Evolutionary conservation across 2,888 invertebrate genomes (phyloP), one percentile per base, ranked within the genome.

Genomic region (Vesta saturnalis): DNA sequence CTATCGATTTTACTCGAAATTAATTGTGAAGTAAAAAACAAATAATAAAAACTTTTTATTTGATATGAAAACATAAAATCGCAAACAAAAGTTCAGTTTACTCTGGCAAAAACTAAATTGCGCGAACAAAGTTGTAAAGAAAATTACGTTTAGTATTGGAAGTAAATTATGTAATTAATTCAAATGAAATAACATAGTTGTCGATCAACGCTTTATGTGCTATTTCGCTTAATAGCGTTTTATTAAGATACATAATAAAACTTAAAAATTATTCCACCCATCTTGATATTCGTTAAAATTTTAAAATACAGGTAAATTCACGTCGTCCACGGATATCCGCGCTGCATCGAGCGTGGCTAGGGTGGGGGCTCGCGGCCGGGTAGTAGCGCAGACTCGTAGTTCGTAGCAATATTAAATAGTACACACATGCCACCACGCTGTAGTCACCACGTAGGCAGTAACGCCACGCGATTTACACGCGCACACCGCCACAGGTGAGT

Each of bases 391-490:
- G 76, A 74, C 75, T 74, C 75, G 74, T 69, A 69, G 72, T 81
- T 54, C 84, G 73, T 73, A 82, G 85, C 49, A 87, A 87, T 70
- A 87, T 84, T 72, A 87, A 85, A 72, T 86, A 83, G 76, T 88
- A 87, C 79, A 87, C 79, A 88, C 84, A 69, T 88, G 85, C 77
- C 79, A 76, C 75, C 86, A 85, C 82, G 86, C 86, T 74, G 86
- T 86, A 70, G 86, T 86, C 67, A 85, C 85, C 69, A 85, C 74
- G 86, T 86, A 70, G 86, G 85, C 67, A 85, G 85, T 70, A 85
- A 85, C 77, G 74, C 74, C 64, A 86, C 87, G 61, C 86, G 78
- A 77, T 85, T 85, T 76, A 85, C 63, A 86, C 86, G 72, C 86
- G 85, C 47, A 85, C 86, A 72, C 73, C 75, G 74, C 71, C 71